Base-by-base conservation (phyloP, 2,888 invertebrate genomes). In the Rhorus exstirpatorius region DNA sequence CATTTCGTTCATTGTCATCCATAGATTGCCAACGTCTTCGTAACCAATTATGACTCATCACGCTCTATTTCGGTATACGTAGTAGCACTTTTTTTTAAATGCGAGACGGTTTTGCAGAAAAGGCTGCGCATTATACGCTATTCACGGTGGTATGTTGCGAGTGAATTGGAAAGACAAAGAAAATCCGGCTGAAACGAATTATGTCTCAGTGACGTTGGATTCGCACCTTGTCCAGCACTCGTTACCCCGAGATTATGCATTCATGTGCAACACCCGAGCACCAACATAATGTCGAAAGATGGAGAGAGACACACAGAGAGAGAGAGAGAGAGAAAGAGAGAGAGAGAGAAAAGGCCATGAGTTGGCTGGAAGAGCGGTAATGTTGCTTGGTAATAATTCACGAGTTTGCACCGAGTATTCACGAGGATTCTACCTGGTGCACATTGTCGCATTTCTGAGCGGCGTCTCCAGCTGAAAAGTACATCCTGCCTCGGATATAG, bases 201-300 rank as follows among this genome's bases (percentile, higher is more conserved):
- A 86, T 79, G 81, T 76, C 78, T 46, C 24, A 14, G 53, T 17
- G 77, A 79, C 58, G 74, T 44, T 79, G 82, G 58, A 79, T 76
- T 82, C 65, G 51, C 75, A 60, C 82, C 70, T 79, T 79, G 79
- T 75, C 79, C 70, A 76, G 82, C 63, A 63, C 55, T 55, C 70
- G 77, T 83, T 83, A 76, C 74, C 58, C 75, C 78, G 81, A 83
- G 85, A 87, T 88, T 86, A 89, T 87, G 87, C 84, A 87, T 88
- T 87, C 88, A 83, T 83, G 84, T 70, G 75, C 79, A 68, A 79
- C 76, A 79, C 68, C 35, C 21, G 60, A 3, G 74, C 44, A 65
- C 10, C 26, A 24, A 35, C 65, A 49, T 72, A 83, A 81, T 83
- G 68, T 83, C 71, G 61, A 71, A 71, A 41, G 79, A n/a, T n/a